Conservation (phyloP, 2,797 vertebrate genomes). For the Halcyon leucocephala region DNA sequence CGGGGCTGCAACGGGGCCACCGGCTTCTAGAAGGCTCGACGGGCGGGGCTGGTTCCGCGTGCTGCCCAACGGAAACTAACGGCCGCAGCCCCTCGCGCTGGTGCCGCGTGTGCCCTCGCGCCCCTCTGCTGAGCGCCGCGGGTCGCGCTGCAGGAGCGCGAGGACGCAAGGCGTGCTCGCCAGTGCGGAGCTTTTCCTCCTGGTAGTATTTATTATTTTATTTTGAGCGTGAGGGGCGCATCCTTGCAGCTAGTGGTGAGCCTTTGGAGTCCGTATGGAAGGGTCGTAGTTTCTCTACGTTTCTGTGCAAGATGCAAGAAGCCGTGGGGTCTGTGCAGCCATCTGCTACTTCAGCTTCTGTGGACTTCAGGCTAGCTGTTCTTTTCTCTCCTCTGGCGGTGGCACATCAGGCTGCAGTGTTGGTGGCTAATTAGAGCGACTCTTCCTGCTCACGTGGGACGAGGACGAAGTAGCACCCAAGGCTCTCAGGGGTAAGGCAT, state of each 20-base stretch:
- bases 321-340: background rate
- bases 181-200: too few species aligned
- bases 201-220: accelerated
- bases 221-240: background rate
- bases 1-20: accelerated
- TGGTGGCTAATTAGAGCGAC: background rate
- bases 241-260: accelerated
- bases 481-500: background rate
- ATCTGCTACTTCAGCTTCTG: background rate
- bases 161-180: too few species aligned
- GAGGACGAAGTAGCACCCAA: background rate
- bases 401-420: too few species aligned
- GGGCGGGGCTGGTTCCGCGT: too few species aligned
- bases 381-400: background rate
- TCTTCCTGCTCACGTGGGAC: background rate
- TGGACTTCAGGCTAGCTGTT: background rate
- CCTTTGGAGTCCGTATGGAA: accelerated
- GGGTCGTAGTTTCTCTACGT: background rate
- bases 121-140: background rate
- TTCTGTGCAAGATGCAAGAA: background rate
- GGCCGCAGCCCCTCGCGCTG: too few species aligned
- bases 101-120: too few species aligned
- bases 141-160: too few species aligned
- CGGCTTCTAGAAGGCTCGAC: background rate
- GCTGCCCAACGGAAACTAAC: background rate